A percentile compares a stretch with the other conserved stretches of the same genome.
These are phyloP conservation scores for Osedax frankpressi DNA, from an alignment of 2,888 invertebrate genomes.

Conservation along the genomic window DNA sequence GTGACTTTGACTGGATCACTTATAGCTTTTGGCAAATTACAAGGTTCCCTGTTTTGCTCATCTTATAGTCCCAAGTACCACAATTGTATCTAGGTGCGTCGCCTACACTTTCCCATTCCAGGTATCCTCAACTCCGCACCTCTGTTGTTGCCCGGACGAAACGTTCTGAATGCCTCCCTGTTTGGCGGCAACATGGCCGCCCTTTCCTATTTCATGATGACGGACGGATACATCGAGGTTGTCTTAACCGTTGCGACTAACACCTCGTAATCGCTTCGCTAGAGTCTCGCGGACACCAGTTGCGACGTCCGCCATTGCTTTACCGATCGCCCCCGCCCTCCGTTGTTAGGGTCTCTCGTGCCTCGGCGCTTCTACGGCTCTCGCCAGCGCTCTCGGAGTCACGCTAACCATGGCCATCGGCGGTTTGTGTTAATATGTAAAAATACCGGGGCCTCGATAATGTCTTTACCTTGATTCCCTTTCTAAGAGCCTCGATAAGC, in stretches of 20 bases:
- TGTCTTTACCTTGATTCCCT: too few relatives aligned
- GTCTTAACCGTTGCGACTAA: too few relatives aligned
- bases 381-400: constrained; percentile 69
- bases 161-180: constrained; percentile 61
- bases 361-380: constrained; percentile 61
- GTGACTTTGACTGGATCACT: constrained; percentile 78
- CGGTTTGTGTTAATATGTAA: too few relatives aligned
- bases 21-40: constrained; percentile 77
- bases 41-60: constrained; percentile 46
- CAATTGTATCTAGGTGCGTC: not conserved
- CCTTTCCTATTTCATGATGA: constrained; percentile 58
- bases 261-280: too few relatives aligned
- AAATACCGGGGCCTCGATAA: too few relatives aligned
- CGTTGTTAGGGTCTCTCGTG: constrained; percentile 57
- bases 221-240: constrained; percentile 51
- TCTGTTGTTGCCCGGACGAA: constrained; percentile 66
- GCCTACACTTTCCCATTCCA: constrained; percentile 25
- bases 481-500: too few relatives aligned
- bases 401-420: constrained; percentile 79
- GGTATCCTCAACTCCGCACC: constrained; percentile 66
- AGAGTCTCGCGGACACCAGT: too few relatives aligned
- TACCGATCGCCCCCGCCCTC: too few relatives aligned
- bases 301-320: too few relatives aligned
- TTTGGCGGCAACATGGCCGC: constrained; percentile 61
- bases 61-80: not conserved